Evolutionary conservation across 1,140 invertebrate genomes (phyloP).

Genomic region (Aphaenogaster floridana): DNA sequence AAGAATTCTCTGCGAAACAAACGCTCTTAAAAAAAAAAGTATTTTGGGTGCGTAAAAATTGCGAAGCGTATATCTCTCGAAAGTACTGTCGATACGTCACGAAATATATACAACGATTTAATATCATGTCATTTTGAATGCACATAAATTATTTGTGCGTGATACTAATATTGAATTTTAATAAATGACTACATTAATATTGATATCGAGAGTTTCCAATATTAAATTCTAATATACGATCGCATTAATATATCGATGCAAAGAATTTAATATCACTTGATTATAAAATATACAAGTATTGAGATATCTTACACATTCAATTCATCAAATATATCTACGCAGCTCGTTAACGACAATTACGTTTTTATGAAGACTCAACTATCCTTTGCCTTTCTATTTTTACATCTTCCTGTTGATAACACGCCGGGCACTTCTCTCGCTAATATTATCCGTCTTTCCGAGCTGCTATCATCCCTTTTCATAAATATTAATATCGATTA

Average conservation of each 20-base stretch:
- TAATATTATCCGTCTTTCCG: background rate
- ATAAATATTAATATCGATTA: constrained; percentile 50
- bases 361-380: background rate
- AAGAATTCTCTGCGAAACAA: background rate
- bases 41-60: background rate
- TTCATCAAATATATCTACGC: background rate
- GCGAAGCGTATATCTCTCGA: background rate
- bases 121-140: background rate
- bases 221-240: constrained; percentile 3
- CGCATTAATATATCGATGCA: background rate
- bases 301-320: background rate
- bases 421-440: background rate
- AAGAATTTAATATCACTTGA: background rate
- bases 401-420: background rate
- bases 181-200: constrained; percentile 35
- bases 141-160: constrained; percentile 26
- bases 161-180: constrained; percentile 23
- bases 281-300: too few relatives aligned
- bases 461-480: background rate
- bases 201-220: constrained; percentile 5
- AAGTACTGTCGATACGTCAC: background rate
- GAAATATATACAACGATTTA: background rate
- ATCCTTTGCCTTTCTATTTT: background rate
- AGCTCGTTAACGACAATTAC: background rate
- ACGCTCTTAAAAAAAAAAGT: background rate